Base-by-base conservation (phyloP, 2,797 vertebrate species). In the Pseudopleuronectes americanus region DNA sequence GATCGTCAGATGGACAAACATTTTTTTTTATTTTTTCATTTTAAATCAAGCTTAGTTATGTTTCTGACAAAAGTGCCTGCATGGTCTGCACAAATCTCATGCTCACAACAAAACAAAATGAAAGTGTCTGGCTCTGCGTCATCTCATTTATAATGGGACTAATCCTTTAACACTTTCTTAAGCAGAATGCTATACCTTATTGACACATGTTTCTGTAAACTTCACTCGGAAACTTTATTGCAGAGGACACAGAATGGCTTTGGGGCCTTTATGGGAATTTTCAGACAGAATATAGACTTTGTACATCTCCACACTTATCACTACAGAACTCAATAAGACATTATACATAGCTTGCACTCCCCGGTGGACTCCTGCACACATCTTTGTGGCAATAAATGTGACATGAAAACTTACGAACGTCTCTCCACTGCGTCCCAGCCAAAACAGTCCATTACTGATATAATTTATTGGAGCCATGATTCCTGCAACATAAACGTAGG, bases 351-450 rank as follows among this genome's bases (percentile, higher is more conserved):
- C 3, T 3, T 24, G 14, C 16, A 9, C 9, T 26, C 16, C 22
- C 22, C 38, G 6, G 3, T 19, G 14, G 10, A 1, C 4, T 21
- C 47, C 17, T 19, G 16, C 1, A 17, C 43, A 48, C 17, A 10
- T 23, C 33, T 57, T 41, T 57, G 33, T 41, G 33, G 56, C 13
- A 23, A 58, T 41, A 57, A 38, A 22, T 41, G n/a, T 58, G 57
- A 43, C 21, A 43, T 13, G 14, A 21, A 14, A 24, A 24, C 6
- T 24, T 43, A 6, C 3, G 16, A 41, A 24, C 31, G 14, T 13
- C 21, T 13, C 13, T 57, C 10, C 14, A 16, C 12, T 24, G 36
- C 38, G 19, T 14, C 21, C 36, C 41, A 23, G 3, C 22, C 36
- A 38, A 38, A 38, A 31, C 28, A 31, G 28, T 31, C 36, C 36